Base-by-base conservation (phyloP, 2,888 invertebrate species). In the Torymus aiolomorphi region DNA sequence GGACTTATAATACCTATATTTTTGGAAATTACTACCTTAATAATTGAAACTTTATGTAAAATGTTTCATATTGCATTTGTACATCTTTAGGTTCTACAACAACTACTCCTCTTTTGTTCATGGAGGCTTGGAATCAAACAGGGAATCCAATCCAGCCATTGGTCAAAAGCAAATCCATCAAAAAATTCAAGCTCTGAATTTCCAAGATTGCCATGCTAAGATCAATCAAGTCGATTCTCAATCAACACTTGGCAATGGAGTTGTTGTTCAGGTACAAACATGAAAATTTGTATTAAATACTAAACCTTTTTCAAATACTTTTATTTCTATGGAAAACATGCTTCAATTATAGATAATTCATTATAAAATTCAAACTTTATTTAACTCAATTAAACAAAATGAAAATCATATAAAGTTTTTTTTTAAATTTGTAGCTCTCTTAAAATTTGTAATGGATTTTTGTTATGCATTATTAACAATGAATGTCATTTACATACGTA, bases 151-250 rank as follows among this genome's bases (percentile, higher is more conserved):
- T 87, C 95, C 97, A 74, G 96, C 96, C 71, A 93, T 97, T 85
- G 97, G 97, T 1, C 97, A 97, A 91, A 95, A 97, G 92, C 96
- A 98, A 90, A 98, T 99, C 85, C 97, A 98, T 91, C 96, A 97
- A 91, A 96, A 97, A 89, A 98, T 99, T 86, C 96, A 97, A 91
- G 97, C 97, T 88, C 92, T 98, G 86, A 97, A 97, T 92, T 98
- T 98, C 92, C 94, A 95, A 76, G 98, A 98, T 92, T 98, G 98
- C 90, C 98, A 98, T 92, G 97, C 98, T 66, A 98, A 98, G 93
- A 98, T 98, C 89, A 96, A 96, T 83, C 98, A 98, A 92, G 98
- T 98, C 83, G 98, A 98, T 92, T 96, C 97, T 75, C 97, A 97
- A 90, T 96, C 97, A 49, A 98, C 98, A 71, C 93, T 98, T 79